Conservation (phyloP, 2,797 vertebrate species). For the Erpetoichthys calabaricus region DNA sequence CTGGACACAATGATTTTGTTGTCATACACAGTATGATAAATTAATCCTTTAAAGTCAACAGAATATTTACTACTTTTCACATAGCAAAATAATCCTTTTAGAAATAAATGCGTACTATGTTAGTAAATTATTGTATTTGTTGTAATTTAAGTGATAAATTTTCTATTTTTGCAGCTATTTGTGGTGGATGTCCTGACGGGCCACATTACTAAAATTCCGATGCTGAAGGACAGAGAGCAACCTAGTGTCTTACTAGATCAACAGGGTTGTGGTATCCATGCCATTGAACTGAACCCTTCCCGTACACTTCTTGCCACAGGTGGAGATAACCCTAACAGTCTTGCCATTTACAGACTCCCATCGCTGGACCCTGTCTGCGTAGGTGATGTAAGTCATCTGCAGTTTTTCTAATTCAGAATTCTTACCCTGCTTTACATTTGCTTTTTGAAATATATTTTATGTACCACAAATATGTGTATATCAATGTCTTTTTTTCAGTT, state of each 20-base stretch:
- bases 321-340: slow-evolving; percentile 95
- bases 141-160: neutral
- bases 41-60: too few relatives aligned
- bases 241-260: slow-evolving; percentile 56
- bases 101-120: too few relatives aligned
- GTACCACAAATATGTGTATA: too few relatives aligned
- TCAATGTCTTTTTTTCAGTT: too few relatives aligned
- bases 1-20: too few relatives aligned
- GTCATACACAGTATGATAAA: too few relatives aligned
- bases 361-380: slow-evolving; percentile 93
- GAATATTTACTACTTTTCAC: too few relatives aligned
- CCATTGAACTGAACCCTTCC: slow-evolving; percentile 89
- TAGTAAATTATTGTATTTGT: neutral
- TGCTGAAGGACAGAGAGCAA: slow-evolving; percentile 79
- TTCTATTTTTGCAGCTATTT: slow-evolving; percentile 59
- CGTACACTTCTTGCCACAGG: slow-evolving; percentile 84
- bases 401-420: neutral
- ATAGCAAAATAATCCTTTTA: too few relatives aligned
- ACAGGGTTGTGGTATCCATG: slow-evolving; percentile 93
- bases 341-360: slow-evolving; percentile 88
- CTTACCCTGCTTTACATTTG: too few relatives aligned
- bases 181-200: slow-evolving; percentile 85
- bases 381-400: slow-evolving; percentile 75
- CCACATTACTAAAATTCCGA: slow-evolving; percentile 90
- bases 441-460: too few relatives aligned